Percentiles rank a stretch among this genome's conserved stretches.
phyloP scores from a whole-genome alignment of 2,113 vertebrate species.

The Cottus gobio region DNA sequence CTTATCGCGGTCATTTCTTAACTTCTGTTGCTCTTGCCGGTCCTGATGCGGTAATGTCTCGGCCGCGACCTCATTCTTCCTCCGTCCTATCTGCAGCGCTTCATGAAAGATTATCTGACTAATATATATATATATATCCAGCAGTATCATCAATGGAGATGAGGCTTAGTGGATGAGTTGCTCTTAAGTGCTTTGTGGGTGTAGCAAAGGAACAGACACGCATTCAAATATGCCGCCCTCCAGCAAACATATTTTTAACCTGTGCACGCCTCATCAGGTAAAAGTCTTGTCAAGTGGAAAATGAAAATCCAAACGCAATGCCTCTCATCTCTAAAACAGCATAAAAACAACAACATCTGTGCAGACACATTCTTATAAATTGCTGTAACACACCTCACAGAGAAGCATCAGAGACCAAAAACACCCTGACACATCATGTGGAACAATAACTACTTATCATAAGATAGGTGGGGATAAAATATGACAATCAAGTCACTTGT shows the following conservation, averaged over 20 bases:
- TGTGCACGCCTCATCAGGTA: slow-evolving; percentile 9
- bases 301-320: slow-evolving; percentile 33
- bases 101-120: slow-evolving; percentile 76
- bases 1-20: slow-evolving; percentile 29
- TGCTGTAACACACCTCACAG: slow-evolving; percentile 9
- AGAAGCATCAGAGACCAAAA: background rate
- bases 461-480: background rate
- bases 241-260: slow-evolving; percentile 64
- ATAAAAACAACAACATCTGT: background rate
- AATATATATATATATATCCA: slow-evolving; percentile 53
- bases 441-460: background rate
- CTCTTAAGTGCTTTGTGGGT: slow-evolving; percentile 24
- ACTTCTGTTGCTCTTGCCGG: slow-evolving; percentile 19
- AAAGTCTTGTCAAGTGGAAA: slow-evolving; percentile 57
- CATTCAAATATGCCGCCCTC: slow-evolving; percentile 35
- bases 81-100: slow-evolving; percentile 67
- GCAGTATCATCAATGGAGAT: slow-evolving; percentile 70
- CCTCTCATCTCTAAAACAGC: slow-evolving; percentile 4
- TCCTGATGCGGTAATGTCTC: slow-evolving; percentile 21
- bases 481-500: background rate
- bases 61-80: slow-evolving; percentile 48
- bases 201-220: background rate
- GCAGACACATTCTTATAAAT: background rate
- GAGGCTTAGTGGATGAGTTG: slow-evolving; percentile 70
- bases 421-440: background rate